Percentiles rank a stretch among this genome's conserved stretches.
Evolutionary conservation across 2,113 vertebrate species (phyloP).

Genomic region (Sinocyclocheilus rhinocerous): DNA sequence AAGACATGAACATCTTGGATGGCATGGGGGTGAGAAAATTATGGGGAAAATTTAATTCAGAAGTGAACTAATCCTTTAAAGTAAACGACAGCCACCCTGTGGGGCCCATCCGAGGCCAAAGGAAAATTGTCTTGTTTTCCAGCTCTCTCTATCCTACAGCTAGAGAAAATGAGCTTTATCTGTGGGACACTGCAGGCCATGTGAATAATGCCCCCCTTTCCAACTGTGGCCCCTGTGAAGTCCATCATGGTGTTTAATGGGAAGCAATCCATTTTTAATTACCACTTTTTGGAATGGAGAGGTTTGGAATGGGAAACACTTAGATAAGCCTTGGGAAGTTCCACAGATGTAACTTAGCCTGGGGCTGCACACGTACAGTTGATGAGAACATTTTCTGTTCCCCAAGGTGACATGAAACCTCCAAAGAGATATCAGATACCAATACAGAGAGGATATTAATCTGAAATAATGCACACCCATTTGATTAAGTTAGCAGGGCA

Average conservation of each 20-base stretch:
- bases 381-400: conserved; percentile 40
- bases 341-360: conserved; percentile 49
- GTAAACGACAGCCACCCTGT: conserved; percentile 77
- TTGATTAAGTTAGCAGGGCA: conserved; percentile 69
- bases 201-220: conserved; percentile 72
- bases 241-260: conserved; percentile 67
- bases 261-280: conserved; percentile 78
- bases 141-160: conserved; percentile 75
- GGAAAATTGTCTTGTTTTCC: conserved; percentile 73
- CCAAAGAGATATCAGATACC: conserved; percentile 67
- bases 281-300: conserved; percentile 67
- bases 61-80: conserved; percentile 31
- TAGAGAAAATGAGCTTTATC: conserved; percentile 79
- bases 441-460: conserved; percentile 65
- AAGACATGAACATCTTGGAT: too few species aligned
- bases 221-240: conserved; percentile 70
- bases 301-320: conserved; percentile 59
- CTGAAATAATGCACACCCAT: conserved; percentile 66
- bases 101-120: conserved; percentile 74
- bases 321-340: conserved; percentile 66
- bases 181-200: conserved; percentile 71
- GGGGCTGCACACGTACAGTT: conserved; percentile 15
- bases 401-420: conserved; percentile 65
- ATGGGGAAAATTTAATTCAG: too few species aligned
- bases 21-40: too few species aligned